These are phyloP conservation scores for Hipposideros larvatus DNA, from an alignment of 2,797 vertebrate species.

Conservation along the genomic window DNA sequence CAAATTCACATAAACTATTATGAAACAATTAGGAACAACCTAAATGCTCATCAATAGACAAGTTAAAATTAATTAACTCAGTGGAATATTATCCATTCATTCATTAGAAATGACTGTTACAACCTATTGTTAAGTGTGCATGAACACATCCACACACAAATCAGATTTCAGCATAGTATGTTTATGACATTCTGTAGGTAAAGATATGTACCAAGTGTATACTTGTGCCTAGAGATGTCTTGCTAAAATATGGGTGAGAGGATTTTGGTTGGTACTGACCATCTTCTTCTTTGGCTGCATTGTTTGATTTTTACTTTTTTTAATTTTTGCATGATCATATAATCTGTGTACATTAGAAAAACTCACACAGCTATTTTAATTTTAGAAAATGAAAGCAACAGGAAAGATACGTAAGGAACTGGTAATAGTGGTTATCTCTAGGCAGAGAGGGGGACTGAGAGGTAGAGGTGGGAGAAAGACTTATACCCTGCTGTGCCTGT, in stretches of 20 bases:
- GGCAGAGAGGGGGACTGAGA: conserved; percentile 20
- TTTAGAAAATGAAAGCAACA: conserved; percentile 60
- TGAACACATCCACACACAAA: not conserved
- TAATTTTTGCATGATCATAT: not conserved
- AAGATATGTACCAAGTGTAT: not conserved
- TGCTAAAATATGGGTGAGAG: not conserved
- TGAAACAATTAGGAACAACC: conserved; percentile 11
- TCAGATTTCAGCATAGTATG: not conserved
- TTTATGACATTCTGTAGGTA: not conserved
- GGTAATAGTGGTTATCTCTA: conserved; percentile 1
- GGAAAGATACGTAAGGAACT: conserved; percentile 40
- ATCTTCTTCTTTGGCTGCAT: not conserved
- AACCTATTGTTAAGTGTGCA: not conserved
- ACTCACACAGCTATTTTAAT: conserved; percentile 4
- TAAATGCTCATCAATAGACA: conserved; percentile 47
- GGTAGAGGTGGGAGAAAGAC: not conserved
- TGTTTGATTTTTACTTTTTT: not conserved
- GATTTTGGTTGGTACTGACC: not conserved
- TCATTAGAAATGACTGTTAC: conserved; percentile 16
- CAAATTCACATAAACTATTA: not conserved
- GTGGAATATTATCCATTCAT: not conserved
- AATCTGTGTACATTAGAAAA: conserved; percentile 44
- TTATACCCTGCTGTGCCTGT: not conserved
- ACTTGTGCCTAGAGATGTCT: not conserved
- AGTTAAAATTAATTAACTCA: conserved; percentile 31